Conservation (phyloP, 2,888 invertebrate genomes). For the Perizoma affinitatum region DNA sequence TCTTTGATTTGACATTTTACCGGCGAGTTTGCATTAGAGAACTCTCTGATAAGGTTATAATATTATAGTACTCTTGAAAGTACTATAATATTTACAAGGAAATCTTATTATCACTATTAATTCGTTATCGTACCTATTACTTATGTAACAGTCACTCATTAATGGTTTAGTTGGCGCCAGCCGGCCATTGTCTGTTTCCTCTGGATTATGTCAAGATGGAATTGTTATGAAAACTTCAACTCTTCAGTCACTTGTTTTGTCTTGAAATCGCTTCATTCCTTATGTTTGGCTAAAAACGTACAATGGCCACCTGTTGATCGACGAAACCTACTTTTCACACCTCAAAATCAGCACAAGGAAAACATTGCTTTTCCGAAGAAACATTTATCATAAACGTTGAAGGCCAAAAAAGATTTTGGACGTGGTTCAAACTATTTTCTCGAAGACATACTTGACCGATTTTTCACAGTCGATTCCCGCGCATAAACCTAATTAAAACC, state of each 20-base stretch:
- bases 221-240: conserved; percentile 69
- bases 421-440: conserved; percentile 59
- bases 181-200: conserved; percentile 59
- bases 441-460: conserved; percentile 76
- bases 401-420: conserved; percentile 61
- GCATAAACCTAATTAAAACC: conserved; percentile 68
- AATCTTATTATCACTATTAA: too few species aligned
- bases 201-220: conserved; percentile 61
- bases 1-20: conserved; percentile 74
- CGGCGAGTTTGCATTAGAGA: conserved; percentile 45
- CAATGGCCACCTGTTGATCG: conserved; percentile 27
- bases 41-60: conserved; percentile 35
- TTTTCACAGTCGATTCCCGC: conserved; percentile 58
- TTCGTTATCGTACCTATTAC: too few species aligned
- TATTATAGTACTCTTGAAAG: background rate
- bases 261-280: conserved; percentile 37
- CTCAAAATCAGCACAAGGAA: conserved; percentile 13
- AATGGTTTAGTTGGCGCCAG: conserved; percentile 58
- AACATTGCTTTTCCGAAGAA: conserved; percentile 9
- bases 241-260: conserved; percentile 58
- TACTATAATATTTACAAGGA: conserved; percentile 13
- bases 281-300: conserved; percentile 27
- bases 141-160: conserved; percentile 29
- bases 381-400: too few species aligned
- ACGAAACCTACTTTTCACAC: conserved; percentile 4